These are phyloP conservation scores for Pararge aegeria DNA, from an alignment of 1,140 invertebrate species.

Conservation along the genomic window DNA sequence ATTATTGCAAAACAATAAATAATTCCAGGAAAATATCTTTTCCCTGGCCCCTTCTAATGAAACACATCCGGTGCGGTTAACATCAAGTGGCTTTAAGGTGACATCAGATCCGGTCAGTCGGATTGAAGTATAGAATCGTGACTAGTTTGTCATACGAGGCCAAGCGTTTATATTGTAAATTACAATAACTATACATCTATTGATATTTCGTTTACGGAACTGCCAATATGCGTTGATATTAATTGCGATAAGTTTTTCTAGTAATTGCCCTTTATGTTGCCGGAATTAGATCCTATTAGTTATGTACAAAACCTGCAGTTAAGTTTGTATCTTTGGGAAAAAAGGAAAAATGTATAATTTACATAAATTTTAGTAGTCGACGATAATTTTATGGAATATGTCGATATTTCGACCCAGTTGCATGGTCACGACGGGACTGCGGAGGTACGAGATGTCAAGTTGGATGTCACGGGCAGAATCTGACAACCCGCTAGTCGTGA, in stretches of 20 bases:
- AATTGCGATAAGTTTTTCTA: neutral
- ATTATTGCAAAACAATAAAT: no score
- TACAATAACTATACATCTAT: neutral
- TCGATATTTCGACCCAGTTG: no score
- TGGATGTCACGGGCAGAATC: no score
- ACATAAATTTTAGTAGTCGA: no score
- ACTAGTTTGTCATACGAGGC: constrained; percentile 24
- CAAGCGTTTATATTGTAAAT: neutral
- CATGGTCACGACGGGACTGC: no score
- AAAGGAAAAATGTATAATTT: no score
- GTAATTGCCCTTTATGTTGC: neutral
- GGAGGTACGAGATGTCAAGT: no score
- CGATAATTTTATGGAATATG: no score
- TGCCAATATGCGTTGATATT: neutral
- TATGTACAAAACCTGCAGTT: no score
- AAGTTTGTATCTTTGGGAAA: no score
- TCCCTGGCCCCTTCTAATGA: neutral
- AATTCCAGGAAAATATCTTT: no score
- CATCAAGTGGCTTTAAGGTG: constrained; percentile 1
- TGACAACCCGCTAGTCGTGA: no score
- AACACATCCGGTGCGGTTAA: constrained; percentile 1
- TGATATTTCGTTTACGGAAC: constrained; percentile 2
- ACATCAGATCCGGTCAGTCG: constrained; percentile 25
- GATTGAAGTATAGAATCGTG: constrained; percentile 24
- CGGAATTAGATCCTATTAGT: neutral